phyloP scores from a whole-genome alignment of 2,888 invertebrate species.

The Crematogaster levior region DNA sequence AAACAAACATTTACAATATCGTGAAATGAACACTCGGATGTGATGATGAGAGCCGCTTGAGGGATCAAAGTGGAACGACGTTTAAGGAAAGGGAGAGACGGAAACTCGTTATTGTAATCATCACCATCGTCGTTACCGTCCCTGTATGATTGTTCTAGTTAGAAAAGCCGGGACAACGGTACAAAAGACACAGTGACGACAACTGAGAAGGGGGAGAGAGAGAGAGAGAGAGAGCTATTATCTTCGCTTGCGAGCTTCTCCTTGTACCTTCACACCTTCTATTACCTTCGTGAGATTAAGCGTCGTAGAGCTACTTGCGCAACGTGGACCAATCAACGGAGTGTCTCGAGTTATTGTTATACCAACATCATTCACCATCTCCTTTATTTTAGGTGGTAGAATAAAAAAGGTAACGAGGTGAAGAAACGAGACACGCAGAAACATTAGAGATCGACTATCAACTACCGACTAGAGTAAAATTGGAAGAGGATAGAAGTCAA shows the following conservation, averaged over 20 bases:
- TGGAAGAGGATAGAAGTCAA: not conserved
- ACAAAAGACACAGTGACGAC: slow-evolving; percentile 57
- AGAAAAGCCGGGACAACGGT: slow-evolving; percentile 60
- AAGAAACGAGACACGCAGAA: not conserved
- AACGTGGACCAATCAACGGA: slow-evolving; percentile 56
- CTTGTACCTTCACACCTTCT: slow-evolving; percentile 34
- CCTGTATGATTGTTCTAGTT: slow-evolving; percentile 69
- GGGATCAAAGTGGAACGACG: slow-evolving; percentile 8
- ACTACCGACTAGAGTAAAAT: not conserved
- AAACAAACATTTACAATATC: not conserved
- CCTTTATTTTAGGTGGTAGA: not conserved
- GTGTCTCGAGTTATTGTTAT: slow-evolving; percentile 62
- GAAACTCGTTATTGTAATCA: slow-evolving; percentile 10
- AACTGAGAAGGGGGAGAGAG: slow-evolving; percentile 49
- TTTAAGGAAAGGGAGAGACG: slow-evolving; percentile 38
- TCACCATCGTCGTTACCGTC: slow-evolving; percentile 54
- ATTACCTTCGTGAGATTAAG: slow-evolving; percentile 68
- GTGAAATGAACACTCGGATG: slow-evolving; percentile 10
- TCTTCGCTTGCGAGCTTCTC: slow-evolving; percentile 61
- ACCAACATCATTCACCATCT: slow-evolving; percentile 56
- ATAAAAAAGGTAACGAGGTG: not conserved
- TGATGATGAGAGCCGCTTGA: slow-evolving; percentile 4
- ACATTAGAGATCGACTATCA: not conserved
- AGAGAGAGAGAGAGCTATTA: slow-evolving; percentile 65
- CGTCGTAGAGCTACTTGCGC: slow-evolving; percentile 60